Evolutionary conservation across 2,888 invertebrate genomes (phyloP).

Genomic region (Rhabditophanes sp.): DNA sequence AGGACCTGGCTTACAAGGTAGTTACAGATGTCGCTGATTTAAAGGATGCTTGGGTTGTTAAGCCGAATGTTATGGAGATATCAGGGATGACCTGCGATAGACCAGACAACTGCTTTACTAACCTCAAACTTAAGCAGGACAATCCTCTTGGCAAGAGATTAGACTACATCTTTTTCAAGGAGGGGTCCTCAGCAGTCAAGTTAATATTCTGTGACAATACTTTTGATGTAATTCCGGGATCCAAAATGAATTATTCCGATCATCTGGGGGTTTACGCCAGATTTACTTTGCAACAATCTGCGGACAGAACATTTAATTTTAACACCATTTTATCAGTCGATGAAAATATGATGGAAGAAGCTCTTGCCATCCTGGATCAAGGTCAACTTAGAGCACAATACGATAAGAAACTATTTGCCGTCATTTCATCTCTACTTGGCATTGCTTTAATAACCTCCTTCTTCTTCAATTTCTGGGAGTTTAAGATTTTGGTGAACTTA

Average conservation of each 20-base stretch:
- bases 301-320: neutral
- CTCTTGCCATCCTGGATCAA: slow-evolving; percentile 24
- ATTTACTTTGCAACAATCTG: slow-evolving; percentile 11
- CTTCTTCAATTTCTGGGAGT: neutral
- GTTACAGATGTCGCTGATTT: slow-evolving; percentile 30
- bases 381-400: slow-evolving; percentile 31
- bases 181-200: too few relatives aligned
- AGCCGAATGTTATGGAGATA: slow-evolving; percentile 14
- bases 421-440: slow-evolving; percentile 7
- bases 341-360: slow-evolving; percentile 12
- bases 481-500: slow-evolving; percentile 13
- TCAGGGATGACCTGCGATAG: slow-evolving; percentile 61
- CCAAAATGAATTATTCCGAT: slow-evolving; percentile 33
- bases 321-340: slow-evolving; percentile 4
- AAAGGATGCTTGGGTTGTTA: slow-evolving; percentile 32
- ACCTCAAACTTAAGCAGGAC: slow-evolving; percentile 46
- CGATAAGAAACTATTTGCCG: slow-evolving; percentile 22
- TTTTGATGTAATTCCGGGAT: slow-evolving; percentile 10
- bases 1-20: slow-evolving; percentile 51
- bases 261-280: slow-evolving; percentile 33
- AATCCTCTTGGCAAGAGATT: slow-evolving; percentile 66
- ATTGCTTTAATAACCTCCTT: slow-evolving; percentile 1
- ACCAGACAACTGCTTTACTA: slow-evolving; percentile 66
- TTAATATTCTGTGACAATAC: slow-evolving; percentile 13
- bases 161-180: slow-evolving; percentile 79